phyloP scores from a whole-genome alignment of 2,888 invertebrate species.

The Tetramorium bicarinatum region DNA sequence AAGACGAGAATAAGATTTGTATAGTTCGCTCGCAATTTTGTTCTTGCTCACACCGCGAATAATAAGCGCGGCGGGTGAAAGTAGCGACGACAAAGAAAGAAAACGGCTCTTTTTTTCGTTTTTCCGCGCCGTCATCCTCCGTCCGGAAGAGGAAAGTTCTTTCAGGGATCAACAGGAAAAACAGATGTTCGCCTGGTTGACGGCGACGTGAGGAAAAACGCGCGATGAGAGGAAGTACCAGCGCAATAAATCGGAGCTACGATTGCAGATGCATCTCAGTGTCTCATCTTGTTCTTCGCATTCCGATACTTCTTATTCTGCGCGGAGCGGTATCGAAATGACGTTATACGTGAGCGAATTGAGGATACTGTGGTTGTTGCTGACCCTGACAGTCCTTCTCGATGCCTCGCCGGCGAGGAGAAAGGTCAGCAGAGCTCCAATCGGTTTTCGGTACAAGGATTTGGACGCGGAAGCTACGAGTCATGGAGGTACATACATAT shows the following conservation, averaged over 20 bases:
- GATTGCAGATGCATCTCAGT: constrained; percentile 56
- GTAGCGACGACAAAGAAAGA: constrained; percentile 43
- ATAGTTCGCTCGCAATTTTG: constrained; percentile 5
- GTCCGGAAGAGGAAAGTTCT: constrained; percentile 62
- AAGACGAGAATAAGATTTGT: not conserved
- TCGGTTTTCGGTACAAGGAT: constrained; percentile 76
- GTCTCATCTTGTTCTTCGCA: not conserved
- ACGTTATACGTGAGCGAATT: not conserved
- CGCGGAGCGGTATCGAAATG: constrained; percentile 30
- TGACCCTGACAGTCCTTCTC: not conserved
- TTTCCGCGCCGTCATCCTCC: constrained; percentile 22
- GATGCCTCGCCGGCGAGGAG: constrained; percentile 32
- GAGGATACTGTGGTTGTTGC: constrained; percentile 29
- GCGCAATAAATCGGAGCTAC: constrained; percentile 61
- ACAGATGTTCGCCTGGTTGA: constrained; percentile 21
- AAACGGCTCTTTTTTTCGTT: constrained; percentile 51
- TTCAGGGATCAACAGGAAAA: constrained; percentile 48
- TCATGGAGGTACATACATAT: constrained; percentile 54
- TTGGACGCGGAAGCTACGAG: constrained; percentile 76
- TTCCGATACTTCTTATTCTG: not conserved
- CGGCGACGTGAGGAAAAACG: constrained; percentile 51
- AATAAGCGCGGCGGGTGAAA: constrained; percentile 58
- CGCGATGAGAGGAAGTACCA: constrained; percentile 23
- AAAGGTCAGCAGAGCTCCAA: constrained; percentile 73
- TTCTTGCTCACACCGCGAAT: constrained; percentile 8